A percentile compares a stretch with the other conserved stretches of the same genome.
These are phyloP conservation scores for Philereme transversata DNA, from an alignment of 2,888 invertebrate genomes.

Conservation along the genomic window DNA sequence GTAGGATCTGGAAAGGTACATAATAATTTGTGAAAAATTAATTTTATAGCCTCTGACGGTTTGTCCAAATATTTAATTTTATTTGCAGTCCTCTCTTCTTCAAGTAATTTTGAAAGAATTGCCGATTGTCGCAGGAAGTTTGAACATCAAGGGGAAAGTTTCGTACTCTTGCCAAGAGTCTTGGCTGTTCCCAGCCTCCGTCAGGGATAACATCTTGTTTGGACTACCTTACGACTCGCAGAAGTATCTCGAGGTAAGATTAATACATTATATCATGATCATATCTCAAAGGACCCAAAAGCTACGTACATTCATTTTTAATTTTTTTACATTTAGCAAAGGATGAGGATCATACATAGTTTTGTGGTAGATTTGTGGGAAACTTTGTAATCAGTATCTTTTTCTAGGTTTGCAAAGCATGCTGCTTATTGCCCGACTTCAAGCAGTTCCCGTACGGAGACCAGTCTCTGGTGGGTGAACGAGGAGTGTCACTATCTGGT, in stretches of 20 bases:
- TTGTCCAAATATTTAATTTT: conserved; percentile 4
- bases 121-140: conserved; percentile 81
- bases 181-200: conserved; percentile 90
- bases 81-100: conserved; percentile 83
- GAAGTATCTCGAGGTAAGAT: conserved; percentile 85
- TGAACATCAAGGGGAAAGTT: conserved; percentile 85
- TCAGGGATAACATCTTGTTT: conserved; percentile 93
- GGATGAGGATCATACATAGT: too few relatives aligned
- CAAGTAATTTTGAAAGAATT: conserved; percentile 89
- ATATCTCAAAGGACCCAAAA: too few relatives aligned
- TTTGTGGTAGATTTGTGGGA: too few relatives aligned
- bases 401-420: conserved; percentile 84
- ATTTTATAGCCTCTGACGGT: too few relatives aligned
- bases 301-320: too few relatives aligned
- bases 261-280: not conserved
- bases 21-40: too few relatives aligned
- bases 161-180: conserved; percentile 93
- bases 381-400: not conserved
- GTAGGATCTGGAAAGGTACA: conserved; percentile 92
- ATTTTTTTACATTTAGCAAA: too few relatives aligned
- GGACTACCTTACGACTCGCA: conserved; percentile 85
- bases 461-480: conserved; percentile 90
- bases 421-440: conserved; percentile 88
- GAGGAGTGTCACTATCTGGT: conserved; percentile 91
- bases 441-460: conserved; percentile 90